phyloP scores from a whole-genome alignment of 2,113 vertebrate genomes.

The Pleuronectes platessa region DNA sequence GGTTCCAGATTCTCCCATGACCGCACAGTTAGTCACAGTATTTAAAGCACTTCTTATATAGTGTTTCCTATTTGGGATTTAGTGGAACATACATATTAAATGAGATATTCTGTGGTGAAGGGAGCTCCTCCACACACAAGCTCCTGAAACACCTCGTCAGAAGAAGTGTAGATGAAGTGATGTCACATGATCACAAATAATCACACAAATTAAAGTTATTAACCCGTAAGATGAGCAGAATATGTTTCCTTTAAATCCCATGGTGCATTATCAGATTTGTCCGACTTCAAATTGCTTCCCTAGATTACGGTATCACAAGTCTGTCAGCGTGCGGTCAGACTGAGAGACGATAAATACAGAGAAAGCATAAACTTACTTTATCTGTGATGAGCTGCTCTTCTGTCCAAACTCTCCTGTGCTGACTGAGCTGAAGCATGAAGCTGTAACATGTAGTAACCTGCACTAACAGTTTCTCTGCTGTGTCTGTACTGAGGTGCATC shows the following conservation, averaged over 20 bases:
- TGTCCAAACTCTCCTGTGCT: not conserved
- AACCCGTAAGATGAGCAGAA: no score
- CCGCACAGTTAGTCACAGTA: not conserved
- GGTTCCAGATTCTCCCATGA: not conserved
- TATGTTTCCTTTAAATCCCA: no score
- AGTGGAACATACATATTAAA: not conserved
- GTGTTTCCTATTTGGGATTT: not conserved
- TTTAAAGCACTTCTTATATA: not conserved
- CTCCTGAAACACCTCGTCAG: no score
- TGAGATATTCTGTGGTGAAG: no score
- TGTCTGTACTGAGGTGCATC: no score
- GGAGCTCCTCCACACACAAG: no score
- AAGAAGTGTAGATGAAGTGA: no score
- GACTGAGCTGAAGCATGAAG: slow-evolving; percentile 15
- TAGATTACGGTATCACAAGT: not conserved
- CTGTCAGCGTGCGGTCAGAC: no score
- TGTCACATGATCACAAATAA: no score
- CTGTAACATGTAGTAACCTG: slow-evolving; percentile 6
- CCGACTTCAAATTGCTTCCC: slow-evolving; percentile 6
- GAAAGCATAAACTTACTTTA: not conserved
- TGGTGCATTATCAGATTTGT: not conserved
- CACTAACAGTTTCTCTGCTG: not conserved
- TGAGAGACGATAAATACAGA: not conserved
- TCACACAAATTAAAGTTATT: no score
- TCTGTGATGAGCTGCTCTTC: not conserved